Conservation (phyloP, 2,113 vertebrate species). For the Prionailurus viverrinus region DNA sequence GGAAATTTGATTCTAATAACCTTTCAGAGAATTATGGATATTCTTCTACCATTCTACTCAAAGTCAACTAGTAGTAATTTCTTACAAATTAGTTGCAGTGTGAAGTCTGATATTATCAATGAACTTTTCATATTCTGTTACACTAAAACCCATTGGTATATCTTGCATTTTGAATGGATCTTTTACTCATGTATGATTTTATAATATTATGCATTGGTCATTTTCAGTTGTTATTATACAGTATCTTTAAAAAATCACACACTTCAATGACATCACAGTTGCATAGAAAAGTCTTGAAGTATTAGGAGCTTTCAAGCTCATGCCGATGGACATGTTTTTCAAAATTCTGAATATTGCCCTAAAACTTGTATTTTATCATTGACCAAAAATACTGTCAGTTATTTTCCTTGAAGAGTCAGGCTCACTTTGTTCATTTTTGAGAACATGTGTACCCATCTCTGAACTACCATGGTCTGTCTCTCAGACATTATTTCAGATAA, state of each 20-base stretch:
- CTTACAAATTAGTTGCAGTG: not conserved
- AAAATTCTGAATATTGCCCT: slow-evolving; percentile 5
- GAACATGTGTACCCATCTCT: not conserved
- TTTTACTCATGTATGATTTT: not conserved
- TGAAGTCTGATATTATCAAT: not conserved
- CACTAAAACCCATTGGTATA: not conserved
- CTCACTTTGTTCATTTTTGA: slow-evolving; percentile 19
- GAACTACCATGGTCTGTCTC: not conserved
- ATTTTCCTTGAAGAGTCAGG: not conserved
- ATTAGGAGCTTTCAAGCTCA: not conserved
- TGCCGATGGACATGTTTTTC: not conserved
- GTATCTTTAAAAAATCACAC: slow-evolving; percentile 7
- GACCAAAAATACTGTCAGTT: not conserved
- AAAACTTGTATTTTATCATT: not conserved
- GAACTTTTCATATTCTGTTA: not conserved
- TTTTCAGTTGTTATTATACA: not conserved
- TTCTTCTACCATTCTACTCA: not conserved
- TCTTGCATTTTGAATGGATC: slow-evolving; percentile 1
- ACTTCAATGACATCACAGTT: not conserved
- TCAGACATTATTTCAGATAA: not conserved
- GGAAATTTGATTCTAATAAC: not conserved
- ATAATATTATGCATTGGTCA: not conserved
- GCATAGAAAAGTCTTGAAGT: not conserved
- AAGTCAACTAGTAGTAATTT: not conserved
- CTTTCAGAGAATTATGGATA: not conserved